Evolutionary conservation across 2,888 invertebrate genomes (phyloP).

Genomic region (Myathropa florea): DNA sequence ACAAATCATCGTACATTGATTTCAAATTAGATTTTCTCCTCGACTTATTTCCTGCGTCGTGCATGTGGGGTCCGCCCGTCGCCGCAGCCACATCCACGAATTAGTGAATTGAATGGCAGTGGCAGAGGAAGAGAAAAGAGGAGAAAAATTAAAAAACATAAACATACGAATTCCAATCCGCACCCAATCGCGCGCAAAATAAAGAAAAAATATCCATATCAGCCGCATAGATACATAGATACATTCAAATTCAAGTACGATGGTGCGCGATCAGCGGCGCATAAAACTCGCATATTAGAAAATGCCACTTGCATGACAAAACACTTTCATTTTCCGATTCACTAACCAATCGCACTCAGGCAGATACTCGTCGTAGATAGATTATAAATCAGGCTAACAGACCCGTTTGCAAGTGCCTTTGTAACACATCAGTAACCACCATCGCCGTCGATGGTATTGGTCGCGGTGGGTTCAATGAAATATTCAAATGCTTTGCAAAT

Average conservation of each 20-base stretch:
- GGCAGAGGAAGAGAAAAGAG: not conserved
- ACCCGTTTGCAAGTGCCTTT: conserved; percentile 19
- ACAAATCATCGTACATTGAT: conserved; percentile 19
- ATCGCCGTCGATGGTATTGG: not conserved
- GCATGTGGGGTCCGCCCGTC: not conserved
- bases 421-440: conserved; percentile 15
- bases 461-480: conserved; percentile 8
- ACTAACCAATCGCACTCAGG: conserved; percentile 32
- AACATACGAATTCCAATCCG: conserved; percentile 13
- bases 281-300: conserved; percentile 44
- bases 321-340: conserved; percentile 65
- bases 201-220: not conserved
- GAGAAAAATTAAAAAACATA: not conserved
- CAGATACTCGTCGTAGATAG: not conserved
- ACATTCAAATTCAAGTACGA: conserved; percentile 39
- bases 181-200: conserved; percentile 20
- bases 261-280: conserved; percentile 56
- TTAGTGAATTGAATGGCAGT: not conserved
- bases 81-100: not conserved
- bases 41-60: conserved; percentile 11
- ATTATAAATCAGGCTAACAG: conserved; percentile 34
- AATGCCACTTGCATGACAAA: conserved; percentile 67
- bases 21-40: conserved; percentile 23
- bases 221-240: not conserved
- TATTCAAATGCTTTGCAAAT: not conserved